A percentile compares a stretch with the other conserved stretches of the same genome.
phyloP scores from a whole-genome alignment of 2,797 vertebrate species.

The Otus scops region DNA sequence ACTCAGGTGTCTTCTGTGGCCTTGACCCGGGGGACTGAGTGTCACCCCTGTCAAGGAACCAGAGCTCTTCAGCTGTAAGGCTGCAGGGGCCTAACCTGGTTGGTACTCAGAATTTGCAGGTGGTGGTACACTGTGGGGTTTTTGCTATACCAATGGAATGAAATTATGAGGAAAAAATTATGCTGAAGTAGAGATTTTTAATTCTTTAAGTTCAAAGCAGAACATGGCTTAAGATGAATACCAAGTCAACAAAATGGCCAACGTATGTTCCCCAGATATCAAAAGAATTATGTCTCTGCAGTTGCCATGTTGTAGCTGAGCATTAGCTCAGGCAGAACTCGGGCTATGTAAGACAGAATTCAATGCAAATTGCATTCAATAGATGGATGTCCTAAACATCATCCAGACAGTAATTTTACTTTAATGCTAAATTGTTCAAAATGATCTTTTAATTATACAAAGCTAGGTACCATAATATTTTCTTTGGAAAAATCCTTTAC shows the following conservation, averaged over 20 bases:
- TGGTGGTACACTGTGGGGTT: not conserved
- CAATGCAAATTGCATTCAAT: not conserved
- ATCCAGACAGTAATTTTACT: not conserved
- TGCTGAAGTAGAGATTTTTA: not conserved
- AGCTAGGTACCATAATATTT: not conserved
- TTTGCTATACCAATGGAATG: not conserved
- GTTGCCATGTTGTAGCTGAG: not conserved
- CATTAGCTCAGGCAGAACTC: not conserved
- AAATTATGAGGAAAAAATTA: not conserved
- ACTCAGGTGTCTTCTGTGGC: not conserved
- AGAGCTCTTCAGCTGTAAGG: not conserved
- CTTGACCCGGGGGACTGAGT: not conserved
- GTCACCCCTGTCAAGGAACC: not conserved
- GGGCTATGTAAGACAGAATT: not conserved
- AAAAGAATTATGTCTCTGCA: not conserved
- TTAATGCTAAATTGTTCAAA: not conserved
- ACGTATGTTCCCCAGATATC: accelerated
- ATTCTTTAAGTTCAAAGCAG: not conserved
- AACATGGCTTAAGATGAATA: not conserved
- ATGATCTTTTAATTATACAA: not conserved
- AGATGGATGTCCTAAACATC: not conserved
- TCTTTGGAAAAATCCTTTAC: not conserved
- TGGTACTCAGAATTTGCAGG: not conserved
- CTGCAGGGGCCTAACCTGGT: not conserved
- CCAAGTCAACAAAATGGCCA: not conserved